Evolutionary conservation across 1,140 invertebrate genomes (phyloP).

Genomic region (Cotesia typhae): DNA sequence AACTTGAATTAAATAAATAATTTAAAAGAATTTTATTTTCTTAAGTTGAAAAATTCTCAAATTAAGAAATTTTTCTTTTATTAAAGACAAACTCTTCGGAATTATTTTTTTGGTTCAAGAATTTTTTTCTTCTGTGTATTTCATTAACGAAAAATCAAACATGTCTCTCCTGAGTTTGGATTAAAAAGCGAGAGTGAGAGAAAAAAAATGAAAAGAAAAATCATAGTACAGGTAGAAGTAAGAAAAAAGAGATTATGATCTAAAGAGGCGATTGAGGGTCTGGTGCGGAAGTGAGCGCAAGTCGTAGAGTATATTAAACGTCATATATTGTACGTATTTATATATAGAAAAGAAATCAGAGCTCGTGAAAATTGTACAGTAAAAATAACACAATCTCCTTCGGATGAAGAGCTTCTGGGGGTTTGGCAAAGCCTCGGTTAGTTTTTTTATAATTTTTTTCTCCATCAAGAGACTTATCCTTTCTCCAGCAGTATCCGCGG

Average conservation of each 20-base stretch:
- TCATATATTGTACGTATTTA: slow-evolving; percentile 1
- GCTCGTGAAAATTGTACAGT: slow-evolving; percentile 26
- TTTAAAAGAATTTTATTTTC: no score
- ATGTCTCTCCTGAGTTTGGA: no score
- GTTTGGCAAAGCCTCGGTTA: slow-evolving; percentile 33
- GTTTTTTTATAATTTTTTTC: slow-evolving; percentile 29
- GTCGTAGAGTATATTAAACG: slow-evolving; percentile 19
- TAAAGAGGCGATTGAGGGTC: slow-evolving; percentile 10
- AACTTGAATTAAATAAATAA: no score
- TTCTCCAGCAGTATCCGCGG: slow-evolving; percentile 23
- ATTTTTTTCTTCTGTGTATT: no score
- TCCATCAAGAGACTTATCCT: slow-evolving; percentile 8
- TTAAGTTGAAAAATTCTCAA: no score
- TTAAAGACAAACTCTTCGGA: no score
- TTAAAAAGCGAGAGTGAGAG: no score
- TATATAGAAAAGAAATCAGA: slow-evolving; percentile 15
- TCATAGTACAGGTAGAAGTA: background rate
- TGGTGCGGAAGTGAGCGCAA: slow-evolving; percentile 16
- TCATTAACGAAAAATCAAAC: no score
- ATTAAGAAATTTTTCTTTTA: no score
- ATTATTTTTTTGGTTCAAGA: no score
- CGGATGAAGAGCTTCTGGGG: slow-evolving; percentile 27
- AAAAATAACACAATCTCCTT: slow-evolving; percentile 38
- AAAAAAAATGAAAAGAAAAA: background rate
- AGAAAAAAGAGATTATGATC: slow-evolving; percentile 8